A percentile compares a stretch with the other conserved stretches of the same genome.
These are phyloP conservation scores for Ophion ellenae DNA, from an alignment of 2,888 invertebrate species.

Conservation along the genomic window DNA sequence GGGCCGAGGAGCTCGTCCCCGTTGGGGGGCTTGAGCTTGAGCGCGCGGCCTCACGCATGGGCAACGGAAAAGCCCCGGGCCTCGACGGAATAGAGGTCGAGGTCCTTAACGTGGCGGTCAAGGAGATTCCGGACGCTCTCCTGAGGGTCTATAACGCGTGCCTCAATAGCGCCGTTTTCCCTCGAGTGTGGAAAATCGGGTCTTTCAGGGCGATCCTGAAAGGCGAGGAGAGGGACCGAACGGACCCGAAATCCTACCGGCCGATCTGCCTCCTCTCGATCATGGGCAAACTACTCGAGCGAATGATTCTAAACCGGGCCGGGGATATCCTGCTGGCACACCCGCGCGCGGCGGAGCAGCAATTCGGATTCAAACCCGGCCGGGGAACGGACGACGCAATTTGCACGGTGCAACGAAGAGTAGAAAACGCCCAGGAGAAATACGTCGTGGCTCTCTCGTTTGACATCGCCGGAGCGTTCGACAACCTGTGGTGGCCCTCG, in stretches of 20 bases:
- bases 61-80: conserved; percentile 65
- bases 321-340: conserved; percentile 14
- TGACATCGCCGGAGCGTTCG: not conserved
- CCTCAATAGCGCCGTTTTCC: conserved; percentile 62
- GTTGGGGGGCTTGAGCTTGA: too few relatives aligned
- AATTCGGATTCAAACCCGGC: too few relatives aligned
- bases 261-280: conserved; percentile 35
- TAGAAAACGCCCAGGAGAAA: not conserved
- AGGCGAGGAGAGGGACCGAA: conserved; percentile 46
- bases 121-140: conserved; percentile 33
- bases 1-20: too few relatives aligned
- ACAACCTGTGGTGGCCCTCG: not conserved
- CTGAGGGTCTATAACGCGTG: conserved; percentile 40
- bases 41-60: too few relatives aligned
- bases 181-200: conserved; percentile 63
- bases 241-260: conserved; percentile 49
- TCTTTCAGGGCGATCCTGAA: conserved; percentile 59
- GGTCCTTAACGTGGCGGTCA: conserved; percentile 43
- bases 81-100: conserved; percentile 24
- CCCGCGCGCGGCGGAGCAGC: not conserved
- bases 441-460: not conserved
- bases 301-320: conserved; percentile 34
- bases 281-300: conserved; percentile 57
- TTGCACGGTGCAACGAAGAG: not conserved
- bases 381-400: not conserved